phyloP scores from a whole-genome alignment of 1,140 invertebrate species.

The roundworm (Caenorhabditis elegans) region DNA sequence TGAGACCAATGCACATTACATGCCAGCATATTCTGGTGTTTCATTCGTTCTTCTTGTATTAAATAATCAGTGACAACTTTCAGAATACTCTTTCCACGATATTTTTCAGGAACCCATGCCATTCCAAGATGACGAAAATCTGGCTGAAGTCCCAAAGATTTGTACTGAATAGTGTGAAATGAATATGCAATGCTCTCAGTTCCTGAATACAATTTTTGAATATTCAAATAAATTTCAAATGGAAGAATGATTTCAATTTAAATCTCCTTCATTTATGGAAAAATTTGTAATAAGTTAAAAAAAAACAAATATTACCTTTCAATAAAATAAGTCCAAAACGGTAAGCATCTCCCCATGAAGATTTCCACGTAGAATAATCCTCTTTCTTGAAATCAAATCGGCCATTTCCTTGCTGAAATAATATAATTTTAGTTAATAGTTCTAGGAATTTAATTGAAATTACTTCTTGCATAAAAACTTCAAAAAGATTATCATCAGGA shows the following conservation, averaged over 20 bases:
- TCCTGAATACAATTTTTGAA: neutral
- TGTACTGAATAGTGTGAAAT: constrained; percentile 10
- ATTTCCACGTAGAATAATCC: neutral
- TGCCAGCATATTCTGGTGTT: neutral
- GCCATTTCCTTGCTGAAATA: neutral
- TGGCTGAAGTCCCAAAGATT: neutral
- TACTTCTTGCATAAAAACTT: neutral
- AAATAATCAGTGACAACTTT: neutral
- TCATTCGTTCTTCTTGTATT: neutral
- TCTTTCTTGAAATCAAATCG: neutral
- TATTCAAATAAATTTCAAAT: neutral
- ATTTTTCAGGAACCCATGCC: neutral
- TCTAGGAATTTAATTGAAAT: too few species aligned
- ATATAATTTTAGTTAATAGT: too few species aligned
- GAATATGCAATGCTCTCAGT: neutral
- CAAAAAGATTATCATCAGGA: neutral
- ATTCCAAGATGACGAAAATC: constrained; percentile 12
- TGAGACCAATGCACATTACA: constrained; percentile 14
- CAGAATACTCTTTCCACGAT: neutral
- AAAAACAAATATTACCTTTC: neutral
- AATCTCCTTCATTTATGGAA: too few species aligned
- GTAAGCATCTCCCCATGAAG: neutral
- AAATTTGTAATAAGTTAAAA: too few species aligned
- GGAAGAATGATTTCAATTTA: too few species aligned
- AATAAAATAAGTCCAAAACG: neutral